Percentiles rank a stretch among this genome's conserved stretches.
Conservation (phyloP, 2,888 invertebrate genomes). For the Microplitis manilae region DNA sequence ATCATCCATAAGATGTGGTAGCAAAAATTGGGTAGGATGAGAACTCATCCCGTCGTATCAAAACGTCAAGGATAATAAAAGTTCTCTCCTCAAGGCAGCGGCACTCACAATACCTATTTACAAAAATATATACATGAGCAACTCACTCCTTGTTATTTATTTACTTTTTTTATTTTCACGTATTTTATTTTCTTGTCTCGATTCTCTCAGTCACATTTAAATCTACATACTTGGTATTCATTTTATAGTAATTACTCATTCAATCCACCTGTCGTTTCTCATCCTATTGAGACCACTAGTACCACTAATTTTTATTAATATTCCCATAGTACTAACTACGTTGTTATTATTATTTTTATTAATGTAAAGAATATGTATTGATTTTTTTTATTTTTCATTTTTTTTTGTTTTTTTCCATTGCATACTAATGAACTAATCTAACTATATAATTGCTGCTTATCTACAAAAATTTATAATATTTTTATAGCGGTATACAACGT, state of each 20-base stretch:
- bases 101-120: slow-evolving; percentile 69
- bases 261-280: slow-evolving; percentile 43
- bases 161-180: slow-evolving; percentile 43
- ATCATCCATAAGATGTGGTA: slow-evolving; percentile 66
- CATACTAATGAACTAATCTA: slow-evolving; percentile 50
- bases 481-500: slow-evolving; percentile 20
- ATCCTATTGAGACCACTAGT: slow-evolving; percentile 61
- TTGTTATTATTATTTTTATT: slow-evolving; percentile 38
- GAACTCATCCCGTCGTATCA: slow-evolving; percentile 47
- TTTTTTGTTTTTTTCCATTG: slow-evolving; percentile 43
- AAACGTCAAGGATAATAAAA: slow-evolving; percentile 42
- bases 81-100: slow-evolving; percentile 66
- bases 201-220: slow-evolving; percentile 51
- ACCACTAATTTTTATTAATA: slow-evolving; percentile 52
- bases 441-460: slow-evolving; percentile 53
- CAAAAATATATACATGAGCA: slow-evolving; percentile 72
- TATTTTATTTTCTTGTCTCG: slow-evolving; percentile 45
- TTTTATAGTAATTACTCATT: slow-evolving; percentile 33
- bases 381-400: slow-evolving; percentile 28
- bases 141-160: slow-evolving; percentile 61
- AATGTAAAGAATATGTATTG: slow-evolving; percentile 69
- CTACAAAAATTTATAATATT: slow-evolving; percentile 52
- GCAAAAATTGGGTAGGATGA: slow-evolving; percentile 66
- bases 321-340: slow-evolving; percentile 48
- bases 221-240: slow-evolving; percentile 51